These are phyloP conservation scores for Zygothrica quintamaculata DNA, from an alignment of 2,888 invertebrate species.

Conservation along the genomic window DNA sequence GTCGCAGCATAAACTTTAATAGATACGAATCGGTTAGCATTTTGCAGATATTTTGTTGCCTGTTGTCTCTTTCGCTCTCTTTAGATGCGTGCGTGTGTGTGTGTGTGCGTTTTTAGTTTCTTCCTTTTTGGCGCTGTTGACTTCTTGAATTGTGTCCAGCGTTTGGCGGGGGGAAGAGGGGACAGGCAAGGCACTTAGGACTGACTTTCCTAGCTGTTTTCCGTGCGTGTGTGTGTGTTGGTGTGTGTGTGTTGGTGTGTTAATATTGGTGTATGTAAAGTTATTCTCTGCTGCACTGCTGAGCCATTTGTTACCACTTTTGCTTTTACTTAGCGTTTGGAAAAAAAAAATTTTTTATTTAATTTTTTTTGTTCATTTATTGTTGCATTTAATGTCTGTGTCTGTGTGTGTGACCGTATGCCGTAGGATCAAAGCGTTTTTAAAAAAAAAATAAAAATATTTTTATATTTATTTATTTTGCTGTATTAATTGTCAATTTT, in stretches of 20 bases:
- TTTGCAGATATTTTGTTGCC: conserved; percentile 27
- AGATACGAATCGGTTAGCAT: conserved; percentile 80
- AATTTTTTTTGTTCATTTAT: conserved; percentile 2
- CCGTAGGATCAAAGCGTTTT: too few species aligned
- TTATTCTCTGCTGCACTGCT: conserved; percentile 39
- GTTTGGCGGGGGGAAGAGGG: not conserved
- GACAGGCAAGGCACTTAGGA: not conserved
- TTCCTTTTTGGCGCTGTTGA: not conserved
- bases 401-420: too few species aligned
- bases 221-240: not conserved
- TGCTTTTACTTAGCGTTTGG: conserved; percentile 47
- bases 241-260: not conserved
- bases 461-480: not conserved
- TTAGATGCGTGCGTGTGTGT: too few species aligned
- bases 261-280: not conserved
- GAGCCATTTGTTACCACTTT: conserved; percentile 70
- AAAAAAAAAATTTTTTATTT: conserved; percentile 11
- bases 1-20: conserved; percentile 81
- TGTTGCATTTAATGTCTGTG: too few species aligned
- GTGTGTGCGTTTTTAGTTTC: conserved; percentile 4
- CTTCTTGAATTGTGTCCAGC: not conserved
- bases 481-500: too few species aligned
- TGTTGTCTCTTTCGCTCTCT: too few species aligned
- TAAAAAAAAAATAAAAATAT: too few species aligned
- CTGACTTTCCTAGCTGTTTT: not conserved